Base-by-base conservation (phyloP, 2,888 invertebrate species). In the Pammene fasciana region DNA sequence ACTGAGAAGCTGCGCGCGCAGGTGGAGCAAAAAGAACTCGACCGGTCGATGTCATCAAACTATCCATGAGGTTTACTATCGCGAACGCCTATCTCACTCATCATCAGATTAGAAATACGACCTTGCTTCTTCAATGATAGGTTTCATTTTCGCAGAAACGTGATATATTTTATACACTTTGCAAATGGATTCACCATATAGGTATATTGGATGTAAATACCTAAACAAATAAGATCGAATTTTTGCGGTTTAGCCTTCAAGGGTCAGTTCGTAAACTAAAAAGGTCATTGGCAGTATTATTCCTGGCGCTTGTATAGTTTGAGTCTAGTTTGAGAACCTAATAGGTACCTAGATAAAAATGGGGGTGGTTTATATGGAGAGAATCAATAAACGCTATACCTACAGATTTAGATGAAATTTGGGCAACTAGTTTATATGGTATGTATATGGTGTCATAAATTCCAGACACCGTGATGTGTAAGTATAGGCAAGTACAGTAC, bases 31-130 rank as follows among this genome's bases (percentile, higher is more conserved):
- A 81, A 84, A 75, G 77, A 73, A 74, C 76, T 75, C 74, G 81
- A 85, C 83, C 87, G 86, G 87, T 87, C 86, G 84, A 81, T 79
- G 79, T 71, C 79, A 75, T 74, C 75, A 75, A 62, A 62, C 62
- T 52, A 62, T 50, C 43, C n/a, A 26, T n/a, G 34, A 16, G 18
- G 5, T 36, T 34, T 9, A 62, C 62, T 52, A 38, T 41, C 50
- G 41, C 50, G n/a, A 41, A 13, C 50, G 41, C 62, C 10, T 36
- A 62, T 52, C 41, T 52, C 10, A 41, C 50, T 41, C 38, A 62
- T 71, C 67, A 14, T 54, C 16, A 34, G 26, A n/a, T 50, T 62
- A n/a, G 18, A 52, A 50, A 41, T 6, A 26, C 18, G 41, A n/a
- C 50, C 50, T 41, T 52, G 41, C 18, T 5, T 10, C 18, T 52